These are phyloP conservation scores for Pelodiscus sinensis DNA, from an alignment of 2,113 vertebrate species.

Conservation along the genomic window DNA sequence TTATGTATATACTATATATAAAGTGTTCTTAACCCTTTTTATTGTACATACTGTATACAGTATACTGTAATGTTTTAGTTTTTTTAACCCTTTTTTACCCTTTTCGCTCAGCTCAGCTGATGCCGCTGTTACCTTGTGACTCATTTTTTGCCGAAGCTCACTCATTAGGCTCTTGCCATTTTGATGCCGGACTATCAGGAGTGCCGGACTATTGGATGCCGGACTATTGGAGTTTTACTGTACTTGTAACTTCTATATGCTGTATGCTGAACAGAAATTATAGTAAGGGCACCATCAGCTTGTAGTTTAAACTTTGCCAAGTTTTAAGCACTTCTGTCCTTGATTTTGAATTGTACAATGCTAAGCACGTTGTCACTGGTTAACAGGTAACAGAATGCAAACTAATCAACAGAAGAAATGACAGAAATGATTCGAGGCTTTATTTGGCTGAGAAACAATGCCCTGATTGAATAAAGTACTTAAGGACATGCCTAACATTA, in stretches of 20 bases:
- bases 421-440: not conserved
- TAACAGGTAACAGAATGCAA: not conserved
- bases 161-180: too few relatives aligned
- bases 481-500: not conserved
- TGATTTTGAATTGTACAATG: not conserved
- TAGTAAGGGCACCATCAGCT: not conserved
- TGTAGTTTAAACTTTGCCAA: not conserved
- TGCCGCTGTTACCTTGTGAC: too few relatives aligned
- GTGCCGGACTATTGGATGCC: too few relatives aligned
- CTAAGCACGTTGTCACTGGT: not conserved
- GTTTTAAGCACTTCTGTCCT: not conserved
- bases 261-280: not conserved
- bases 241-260: not conserved
- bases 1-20: too few relatives aligned
- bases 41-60: too few relatives aligned
- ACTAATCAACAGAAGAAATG: not conserved
- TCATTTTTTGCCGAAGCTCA: too few relatives aligned
- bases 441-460: not conserved
- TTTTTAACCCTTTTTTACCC: too few relatives aligned
- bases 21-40: too few relatives aligned
- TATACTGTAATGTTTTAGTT: too few relatives aligned
- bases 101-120: too few relatives aligned
- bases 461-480: not conserved
- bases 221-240: too few relatives aligned
- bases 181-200: too few relatives aligned